Evolutionary conservation across 2,888 invertebrate species (phyloP).

Genomic region (Drosophila niveifrons): DNA sequence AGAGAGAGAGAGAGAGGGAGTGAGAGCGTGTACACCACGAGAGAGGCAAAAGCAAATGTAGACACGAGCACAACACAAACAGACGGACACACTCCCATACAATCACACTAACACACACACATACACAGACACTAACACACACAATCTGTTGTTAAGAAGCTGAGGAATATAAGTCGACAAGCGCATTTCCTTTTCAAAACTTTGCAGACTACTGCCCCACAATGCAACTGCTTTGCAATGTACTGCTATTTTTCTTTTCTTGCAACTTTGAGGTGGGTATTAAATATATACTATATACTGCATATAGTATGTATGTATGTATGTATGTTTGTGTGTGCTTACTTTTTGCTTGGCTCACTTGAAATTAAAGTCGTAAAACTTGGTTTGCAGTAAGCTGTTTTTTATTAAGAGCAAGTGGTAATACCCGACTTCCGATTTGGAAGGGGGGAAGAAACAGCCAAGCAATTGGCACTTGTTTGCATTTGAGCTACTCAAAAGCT

Average conservation of each 20-base stretch:
- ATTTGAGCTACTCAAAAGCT: neutral
- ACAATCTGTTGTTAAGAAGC: neutral
- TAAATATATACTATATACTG: constrained; percentile 6
- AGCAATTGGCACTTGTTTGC: neutral
- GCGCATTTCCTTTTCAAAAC: constrained; percentile 59
- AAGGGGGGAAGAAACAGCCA: neutral
- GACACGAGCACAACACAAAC: neutral
- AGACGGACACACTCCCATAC: neutral
- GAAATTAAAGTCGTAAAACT: constrained; percentile 38
- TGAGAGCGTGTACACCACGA: too few relatives aligned
- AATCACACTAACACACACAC: neutral
- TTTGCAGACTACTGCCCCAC: constrained; percentile 56
- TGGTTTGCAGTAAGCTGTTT: constrained; percentile 17
- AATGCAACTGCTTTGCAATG: constrained; percentile 34
- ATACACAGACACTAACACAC: neutral
- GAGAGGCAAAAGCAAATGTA: neutral
- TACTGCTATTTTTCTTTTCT: constrained; percentile 13
- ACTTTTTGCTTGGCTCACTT: constrained; percentile 7
- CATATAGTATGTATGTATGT: neutral
- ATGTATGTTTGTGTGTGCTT: neutral
- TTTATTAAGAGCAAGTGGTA: constrained; percentile 14
- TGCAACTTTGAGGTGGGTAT: neutral
- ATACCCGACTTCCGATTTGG: neutral
- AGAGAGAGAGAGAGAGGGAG: too few relatives aligned
- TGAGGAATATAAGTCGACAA: constrained; percentile 39